Base-by-base conservation (phyloP, 2,888 invertebrate species). In the Caenorhabditis uteleia region DNA sequence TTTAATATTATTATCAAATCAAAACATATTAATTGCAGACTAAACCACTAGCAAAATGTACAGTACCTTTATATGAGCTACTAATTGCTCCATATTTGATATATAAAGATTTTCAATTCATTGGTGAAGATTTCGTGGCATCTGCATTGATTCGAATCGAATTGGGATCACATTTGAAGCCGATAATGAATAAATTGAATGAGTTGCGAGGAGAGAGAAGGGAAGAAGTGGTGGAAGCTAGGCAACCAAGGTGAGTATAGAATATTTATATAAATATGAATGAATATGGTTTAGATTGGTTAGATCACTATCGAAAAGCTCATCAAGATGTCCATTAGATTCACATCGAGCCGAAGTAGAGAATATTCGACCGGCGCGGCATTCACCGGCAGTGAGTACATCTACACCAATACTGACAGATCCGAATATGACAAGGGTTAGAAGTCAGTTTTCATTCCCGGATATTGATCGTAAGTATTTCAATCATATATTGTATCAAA, bases 101-200 rank as follows among this genome's bases (percentile, higher is more conserved):
- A 31, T 64, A 54, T 7, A 43, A 70, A 3, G 73, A 70, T 40
- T 74, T 66, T 33, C 58, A 57, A 18, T 58, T 74, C 20, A 29
- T 61, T 25, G 73, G 73, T 3, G 33, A 33, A 8, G 62, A 74
- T 1, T 70, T 70, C 23, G 51, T 49, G 16, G 73, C 62, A 36
- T 46, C 56, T n/a, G 58, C 68, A 3, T 48, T 68, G 27, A 33
- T 74, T 18, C 50, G 54, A 20, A 66, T 74, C 38, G 69, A 74
- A 31, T 48, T 74, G 18, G 68, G 71, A 8, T 59, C 56, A 8
- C 39, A 66, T 4, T 56, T 59, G 36, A 54, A 57, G 18, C 18
- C 51, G 2, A 34, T 74, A 8, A 61, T 61, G 54, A 69, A 68
- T 42, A 44, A 49, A 16, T 29, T 74, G 34, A 61, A 67, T 10